Percentiles rank a stretch among this genome's conserved stretches.
phyloP scores from a whole-genome alignment of 2,888 invertebrate genomes.

The Ganaspis brasiliensis region DNA sequence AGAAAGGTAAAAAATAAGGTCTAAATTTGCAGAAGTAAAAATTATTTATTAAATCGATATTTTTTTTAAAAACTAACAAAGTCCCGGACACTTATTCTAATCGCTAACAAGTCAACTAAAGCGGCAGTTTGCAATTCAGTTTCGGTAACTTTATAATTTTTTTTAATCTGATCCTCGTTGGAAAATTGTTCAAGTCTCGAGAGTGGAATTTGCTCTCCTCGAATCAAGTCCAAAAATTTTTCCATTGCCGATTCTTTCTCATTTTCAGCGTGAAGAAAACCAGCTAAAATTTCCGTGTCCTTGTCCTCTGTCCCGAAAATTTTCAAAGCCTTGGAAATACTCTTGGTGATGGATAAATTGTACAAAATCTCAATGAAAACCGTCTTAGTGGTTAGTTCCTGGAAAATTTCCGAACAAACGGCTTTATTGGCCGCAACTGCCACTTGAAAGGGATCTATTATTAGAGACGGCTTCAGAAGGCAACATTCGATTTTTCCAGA shows the following conservation, averaged over 20 bases:
- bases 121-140: slow-evolving; percentile 79
- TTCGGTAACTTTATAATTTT: slow-evolving; percentile 84
- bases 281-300: slow-evolving; percentile 81
- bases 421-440: slow-evolving; percentile 87
- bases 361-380: slow-evolving; percentile 86
- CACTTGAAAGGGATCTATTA: slow-evolving; percentile 85
- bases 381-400: slow-evolving; percentile 83
- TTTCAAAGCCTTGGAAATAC: slow-evolving; percentile 86
- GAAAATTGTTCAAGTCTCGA: slow-evolving; percentile 81
- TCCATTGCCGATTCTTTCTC: slow-evolving; percentile 64
- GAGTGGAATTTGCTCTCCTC: slow-evolving; percentile 83
- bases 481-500: slow-evolving; percentile 84
- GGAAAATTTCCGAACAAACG: slow-evolving; percentile 81
- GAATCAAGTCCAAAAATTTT: slow-evolving; percentile 81
- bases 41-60: not conserved
- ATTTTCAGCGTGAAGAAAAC: slow-evolving; percentile 76
- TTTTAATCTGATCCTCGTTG: slow-evolving; percentile 82
- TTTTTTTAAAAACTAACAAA: slow-evolving; percentile 77
- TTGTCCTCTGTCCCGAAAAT: slow-evolving; percentile 84
- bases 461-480: slow-evolving; percentile 84
- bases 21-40: not conserved
- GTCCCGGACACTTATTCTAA: slow-evolving; percentile 86
- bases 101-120: slow-evolving; percentile 84
- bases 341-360: slow-evolving; percentile 86
- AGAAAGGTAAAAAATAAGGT: not conserved